Base-by-base conservation (phyloP, 2,113 vertebrate species). In the Daphoenositta chrysoptera region DNA sequence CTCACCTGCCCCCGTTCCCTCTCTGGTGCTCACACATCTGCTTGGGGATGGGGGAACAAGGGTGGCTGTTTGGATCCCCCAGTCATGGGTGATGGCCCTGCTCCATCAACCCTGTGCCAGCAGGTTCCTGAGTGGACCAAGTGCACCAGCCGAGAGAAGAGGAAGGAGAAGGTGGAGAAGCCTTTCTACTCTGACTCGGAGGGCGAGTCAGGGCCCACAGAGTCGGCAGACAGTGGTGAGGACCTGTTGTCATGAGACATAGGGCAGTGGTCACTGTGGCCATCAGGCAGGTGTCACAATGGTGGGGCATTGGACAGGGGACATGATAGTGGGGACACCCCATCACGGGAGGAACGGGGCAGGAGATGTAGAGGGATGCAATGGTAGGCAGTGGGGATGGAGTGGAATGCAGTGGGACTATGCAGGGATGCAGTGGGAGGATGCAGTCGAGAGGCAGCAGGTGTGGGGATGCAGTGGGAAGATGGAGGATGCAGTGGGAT, bases 121-220 rank as follows among this genome's bases (percentile, higher is more conserved):
- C 97, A 99, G 99, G 99, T 99, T 96, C 99, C 99, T 2, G 99
- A 99, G 64, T 99, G 99, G 99, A 99, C 99, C 95, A 99, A 99
- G 89, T 99, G 99, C 97, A 99, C 99, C 89, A 99, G 98, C 93
- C 98, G 99, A 4, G 99, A 99, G 96, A 99, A 99, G 97, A 98
- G 99, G 89, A 99, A 99, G 98, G 99, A 99, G 96, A 99, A 99
- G 72, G 98, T 98, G 89, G 99, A 99, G 83, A 99, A 99, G 92
- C 99, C 99, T 5, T 99, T 99, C 97, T 99, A 99, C 96, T 99
- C 99, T 0, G 99, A 99, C 95, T 99, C 99, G 0, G 99, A 99
- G 57, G 99, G 98, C 26, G 99, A 99, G 94, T 99, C 99, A 0
- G 99, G 99, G 45, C 98, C 99, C 15, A 99, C 99, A 0, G 99